Conservation (phyloP, 2,113 vertebrate species). For the Taurulus bubalis region DNA sequence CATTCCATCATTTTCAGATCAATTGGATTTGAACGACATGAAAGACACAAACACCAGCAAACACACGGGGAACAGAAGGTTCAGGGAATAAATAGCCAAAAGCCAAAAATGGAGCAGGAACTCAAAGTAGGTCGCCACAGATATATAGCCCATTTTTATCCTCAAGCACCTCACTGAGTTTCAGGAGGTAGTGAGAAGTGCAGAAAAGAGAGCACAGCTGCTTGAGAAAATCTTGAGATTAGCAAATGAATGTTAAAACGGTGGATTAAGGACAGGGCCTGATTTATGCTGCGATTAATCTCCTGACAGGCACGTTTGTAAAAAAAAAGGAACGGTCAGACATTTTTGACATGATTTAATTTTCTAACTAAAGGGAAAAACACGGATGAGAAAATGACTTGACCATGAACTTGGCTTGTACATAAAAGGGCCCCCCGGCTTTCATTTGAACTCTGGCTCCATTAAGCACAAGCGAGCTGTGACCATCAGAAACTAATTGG, state of each 20-base stretch:
- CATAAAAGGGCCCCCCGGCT: slow-evolving; percentile 56
- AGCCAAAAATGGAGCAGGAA: slow-evolving; percentile 59
- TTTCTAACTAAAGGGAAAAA: slow-evolving; percentile 14
- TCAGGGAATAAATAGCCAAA: slow-evolving; percentile 42
- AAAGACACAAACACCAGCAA: slow-evolving; percentile 29
- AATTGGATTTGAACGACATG: slow-evolving; percentile 26
- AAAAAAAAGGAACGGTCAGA: not conserved
- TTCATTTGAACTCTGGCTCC: slow-evolving; percentile 56
- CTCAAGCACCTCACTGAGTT: slow-evolving; percentile 43
- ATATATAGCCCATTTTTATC: slow-evolving; percentile 58
- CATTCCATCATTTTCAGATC: slow-evolving; percentile 14
- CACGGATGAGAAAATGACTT: slow-evolving; percentile 34
- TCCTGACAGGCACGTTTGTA: slow-evolving; percentile 40
- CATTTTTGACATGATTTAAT: slow-evolving; percentile 36
- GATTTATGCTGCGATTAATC: slow-evolving; percentile 65
- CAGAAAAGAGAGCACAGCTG: slow-evolving; percentile 60
- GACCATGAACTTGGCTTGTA: slow-evolving; percentile 53
- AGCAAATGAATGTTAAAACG: slow-evolving; percentile 64
- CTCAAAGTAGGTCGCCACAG: slow-evolving; percentile 76
- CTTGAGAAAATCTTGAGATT: slow-evolving; percentile 72
- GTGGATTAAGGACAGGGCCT: slow-evolving; percentile 60
- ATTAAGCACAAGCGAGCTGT: slow-evolving; percentile 71
- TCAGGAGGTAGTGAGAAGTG: slow-evolving; percentile 45
- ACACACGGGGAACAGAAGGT: slow-evolving; percentile 43
- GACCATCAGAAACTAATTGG: slow-evolving; percentile 77